These are phyloP conservation scores for Entelurus aequoreus DNA, from an alignment of 2,113 vertebrate genomes.

Conservation along the genomic window DNA sequence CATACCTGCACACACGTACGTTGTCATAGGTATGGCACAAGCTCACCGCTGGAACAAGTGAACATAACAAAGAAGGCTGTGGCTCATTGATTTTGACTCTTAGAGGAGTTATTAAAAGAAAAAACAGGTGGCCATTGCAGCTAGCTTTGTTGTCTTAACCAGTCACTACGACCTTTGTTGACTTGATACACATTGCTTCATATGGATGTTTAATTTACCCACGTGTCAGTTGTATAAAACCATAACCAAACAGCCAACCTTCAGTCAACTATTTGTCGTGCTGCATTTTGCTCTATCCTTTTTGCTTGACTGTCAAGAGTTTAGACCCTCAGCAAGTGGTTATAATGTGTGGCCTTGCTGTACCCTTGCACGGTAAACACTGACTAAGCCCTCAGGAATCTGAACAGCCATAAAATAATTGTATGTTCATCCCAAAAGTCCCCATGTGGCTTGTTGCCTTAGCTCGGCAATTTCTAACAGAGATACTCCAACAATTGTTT, in stretches of 20 bases:
- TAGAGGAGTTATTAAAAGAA: slow-evolving; percentile 41
- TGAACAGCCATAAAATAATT: slow-evolving; percentile 91
- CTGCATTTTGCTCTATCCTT: slow-evolving; percentile 24
- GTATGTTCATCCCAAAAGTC: slow-evolving; percentile 79
- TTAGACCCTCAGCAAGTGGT: slow-evolving; percentile 81
- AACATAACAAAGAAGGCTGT: slow-evolving; percentile 22
- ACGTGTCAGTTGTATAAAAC: background rate
- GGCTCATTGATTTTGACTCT: slow-evolving; percentile 26
- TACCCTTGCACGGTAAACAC: slow-evolving; percentile 80
- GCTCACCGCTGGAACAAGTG: slow-evolving; percentile 14
- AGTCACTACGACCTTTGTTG: slow-evolving; percentile 11
- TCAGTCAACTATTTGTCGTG: slow-evolving; percentile 19
- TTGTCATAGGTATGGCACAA: background rate
- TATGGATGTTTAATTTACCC: background rate
- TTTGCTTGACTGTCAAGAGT: slow-evolving; percentile 80
- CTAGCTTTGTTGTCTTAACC: slow-evolving; percentile 3
- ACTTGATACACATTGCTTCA: slow-evolving; percentile 14
- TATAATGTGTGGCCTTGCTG: slow-evolving; percentile 82
- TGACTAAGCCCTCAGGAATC: slow-evolving; percentile 90
- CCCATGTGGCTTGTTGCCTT: slow-evolving; percentile 10
- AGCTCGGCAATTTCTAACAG: background rate
- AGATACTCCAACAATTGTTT: background rate
- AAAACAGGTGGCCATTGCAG: slow-evolving; percentile 11
- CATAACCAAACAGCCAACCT: too few relatives aligned
- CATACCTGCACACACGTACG: background rate